Conservation (phyloP, 2,113 vertebrate species). For the Bos taurus region DNA sequence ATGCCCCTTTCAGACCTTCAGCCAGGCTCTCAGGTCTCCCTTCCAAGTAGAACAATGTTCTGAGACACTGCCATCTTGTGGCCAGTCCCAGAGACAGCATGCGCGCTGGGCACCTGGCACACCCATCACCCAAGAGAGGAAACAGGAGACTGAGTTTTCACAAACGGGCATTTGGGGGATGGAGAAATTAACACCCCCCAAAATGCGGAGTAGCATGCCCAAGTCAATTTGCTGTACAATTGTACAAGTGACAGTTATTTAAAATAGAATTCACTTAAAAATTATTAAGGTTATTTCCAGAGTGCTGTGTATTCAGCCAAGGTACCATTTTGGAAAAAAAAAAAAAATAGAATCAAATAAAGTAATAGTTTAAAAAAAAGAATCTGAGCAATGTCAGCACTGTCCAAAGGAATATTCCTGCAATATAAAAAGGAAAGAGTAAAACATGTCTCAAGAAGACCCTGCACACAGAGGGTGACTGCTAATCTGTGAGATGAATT, state of each 20-base stretch:
- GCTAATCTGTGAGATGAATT: neutral
- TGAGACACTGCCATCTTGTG: constrained; percentile 68
- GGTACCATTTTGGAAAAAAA: neutral
- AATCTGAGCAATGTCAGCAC: neutral
- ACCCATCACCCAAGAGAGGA: neutral
- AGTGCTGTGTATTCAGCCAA: neutral
- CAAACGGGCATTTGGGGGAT: neutral
- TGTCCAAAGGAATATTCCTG: neutral
- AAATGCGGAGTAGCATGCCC: neutral
- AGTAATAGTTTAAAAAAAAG: neutral
- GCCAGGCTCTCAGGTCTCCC: fast-evolving
- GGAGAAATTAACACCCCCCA: neutral
- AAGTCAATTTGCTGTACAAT: neutral
- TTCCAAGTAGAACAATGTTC: neutral
- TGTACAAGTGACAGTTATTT: neutral
- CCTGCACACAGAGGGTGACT: neutral
- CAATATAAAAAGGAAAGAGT: neutral
- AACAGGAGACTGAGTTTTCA: neutral
- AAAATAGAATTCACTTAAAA: neutral
- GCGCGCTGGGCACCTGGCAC: fast-evolving
- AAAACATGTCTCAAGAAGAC: neutral
- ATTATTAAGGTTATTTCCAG: neutral
- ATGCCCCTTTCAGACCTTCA: neutral
- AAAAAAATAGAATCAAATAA: neutral
- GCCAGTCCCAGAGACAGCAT: neutral